These are phyloP conservation scores for Meloe dianella DNA, from an alignment of 2,888 invertebrate genomes.

Conservation along the genomic window DNA sequence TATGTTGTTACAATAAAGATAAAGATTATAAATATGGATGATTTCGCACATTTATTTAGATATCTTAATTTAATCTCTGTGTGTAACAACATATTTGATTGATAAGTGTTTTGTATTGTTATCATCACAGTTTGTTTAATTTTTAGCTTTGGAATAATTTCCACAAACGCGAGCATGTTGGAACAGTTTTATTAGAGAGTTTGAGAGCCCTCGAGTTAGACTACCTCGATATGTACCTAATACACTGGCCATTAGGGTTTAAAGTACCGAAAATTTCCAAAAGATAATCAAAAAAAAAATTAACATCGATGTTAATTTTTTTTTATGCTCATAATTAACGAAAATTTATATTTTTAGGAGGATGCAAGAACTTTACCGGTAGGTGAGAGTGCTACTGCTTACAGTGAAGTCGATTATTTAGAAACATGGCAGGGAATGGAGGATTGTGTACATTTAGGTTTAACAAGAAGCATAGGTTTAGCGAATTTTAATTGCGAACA, in stretches of 20 bases:
- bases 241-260: constrained; percentile 58
- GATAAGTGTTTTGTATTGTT: too few species aligned
- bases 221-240: constrained; percentile 53
- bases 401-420: constrained; percentile 70
- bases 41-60: not conserved
- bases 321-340: too few species aligned
- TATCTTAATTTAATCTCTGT: too few species aligned
- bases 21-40: not conserved
- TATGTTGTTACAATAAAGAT: not conserved
- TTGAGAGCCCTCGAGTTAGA: constrained; percentile 46
- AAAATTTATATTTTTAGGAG: too few species aligned
- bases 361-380: constrained; percentile 60
- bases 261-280: constrained; percentile 41
- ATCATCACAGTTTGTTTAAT: constrained; percentile 15
- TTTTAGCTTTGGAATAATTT: constrained; percentile 68
- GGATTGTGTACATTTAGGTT: constrained; percentile 67
- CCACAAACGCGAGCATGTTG: constrained; percentile 64
- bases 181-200: constrained; percentile 53
- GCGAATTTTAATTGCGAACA: constrained; percentile 81
- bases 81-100: too few species aligned
- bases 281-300: too few species aligned
- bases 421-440: constrained; percentile 81
- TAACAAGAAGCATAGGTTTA: constrained; percentile 74
- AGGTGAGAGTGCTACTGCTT: constrained; percentile 57
- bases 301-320: too few species aligned